Conservation (phyloP, 2,113 vertebrate species). For the Calonectris borealis region DNA sequence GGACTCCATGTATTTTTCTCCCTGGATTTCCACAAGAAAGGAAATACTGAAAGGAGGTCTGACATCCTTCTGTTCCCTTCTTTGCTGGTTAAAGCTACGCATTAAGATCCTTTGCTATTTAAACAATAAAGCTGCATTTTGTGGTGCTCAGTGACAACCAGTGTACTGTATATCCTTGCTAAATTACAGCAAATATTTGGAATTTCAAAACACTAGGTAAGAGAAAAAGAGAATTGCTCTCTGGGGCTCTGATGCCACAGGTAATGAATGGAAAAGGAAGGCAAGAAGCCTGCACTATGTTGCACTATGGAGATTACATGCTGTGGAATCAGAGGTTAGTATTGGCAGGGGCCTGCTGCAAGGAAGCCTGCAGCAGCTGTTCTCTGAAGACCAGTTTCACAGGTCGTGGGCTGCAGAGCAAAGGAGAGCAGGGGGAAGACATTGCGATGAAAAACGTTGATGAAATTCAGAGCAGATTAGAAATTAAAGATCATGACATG, state of each 20-base stretch:
- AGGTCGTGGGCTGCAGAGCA: not conserved
- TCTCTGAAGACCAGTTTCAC: not conserved
- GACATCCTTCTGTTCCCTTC: not conserved
- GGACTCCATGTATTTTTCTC: not conserved
- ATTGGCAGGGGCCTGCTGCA: not conserved
- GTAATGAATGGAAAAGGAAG: not conserved
- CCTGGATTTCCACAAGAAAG: not conserved
- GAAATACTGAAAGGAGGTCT: not conserved
- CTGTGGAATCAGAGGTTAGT: not conserved
- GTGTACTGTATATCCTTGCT: not conserved
- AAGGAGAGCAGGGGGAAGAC: not conserved
- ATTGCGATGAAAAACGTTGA: not conserved
- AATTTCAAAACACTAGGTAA: not conserved
- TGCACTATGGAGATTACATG: not conserved
- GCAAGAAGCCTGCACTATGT: not conserved
- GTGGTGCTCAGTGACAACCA: not conserved
- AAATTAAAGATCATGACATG: constrained; percentile 33
- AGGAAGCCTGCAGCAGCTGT: not conserved
- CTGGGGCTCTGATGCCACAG: not conserved
- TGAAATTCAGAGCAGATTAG: constrained; percentile 14
- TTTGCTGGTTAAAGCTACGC: not conserved
- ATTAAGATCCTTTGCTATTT: not conserved
- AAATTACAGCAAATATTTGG: not conserved
- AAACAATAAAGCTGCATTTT: not conserved
- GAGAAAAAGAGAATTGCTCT: not conserved